A percentile compares a stretch with the other conserved stretches of the same genome.
phyloP scores from a whole-genome alignment of 2,888 invertebrate species.

The Cantharis nigra region DNA sequence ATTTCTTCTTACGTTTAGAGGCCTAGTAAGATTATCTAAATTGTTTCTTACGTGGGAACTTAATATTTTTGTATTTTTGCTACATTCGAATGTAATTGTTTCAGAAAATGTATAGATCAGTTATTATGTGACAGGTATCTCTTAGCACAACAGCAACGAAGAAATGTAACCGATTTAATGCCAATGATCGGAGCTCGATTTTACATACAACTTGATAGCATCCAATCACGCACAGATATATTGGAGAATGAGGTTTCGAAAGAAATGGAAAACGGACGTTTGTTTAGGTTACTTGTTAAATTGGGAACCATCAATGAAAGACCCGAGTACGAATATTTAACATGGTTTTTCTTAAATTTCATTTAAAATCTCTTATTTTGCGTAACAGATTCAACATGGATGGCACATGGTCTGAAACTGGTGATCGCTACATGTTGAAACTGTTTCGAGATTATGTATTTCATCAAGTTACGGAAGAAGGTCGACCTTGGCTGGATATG shows the following conservation, averaged over 20 bases:
- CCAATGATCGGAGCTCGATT: constrained; percentile 98
- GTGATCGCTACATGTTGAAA: constrained; percentile 97
- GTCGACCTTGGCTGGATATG: constrained; percentile 95
- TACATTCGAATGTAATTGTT: not conserved
- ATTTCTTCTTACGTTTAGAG: not conserved
- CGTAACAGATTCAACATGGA: constrained; percentile 86
- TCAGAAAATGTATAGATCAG: not conserved
- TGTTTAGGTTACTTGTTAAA: constrained; percentile 89
- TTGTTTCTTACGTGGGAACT: not conserved
- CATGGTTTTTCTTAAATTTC: constrained; percentile 32
- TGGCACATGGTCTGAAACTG: constrained; percentile 95
- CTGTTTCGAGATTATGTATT: constrained; percentile 97
- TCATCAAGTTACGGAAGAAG: constrained; percentile 92
- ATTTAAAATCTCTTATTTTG: not conserved
- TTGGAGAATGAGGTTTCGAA: constrained; percentile 89
- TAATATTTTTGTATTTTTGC: not conserved
- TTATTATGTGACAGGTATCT: constrained; percentile 65
- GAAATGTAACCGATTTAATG: constrained; percentile 95
- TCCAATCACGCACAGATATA: constrained; percentile 85
- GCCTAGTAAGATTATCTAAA: not conserved
- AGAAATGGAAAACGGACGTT: constrained; percentile 93
- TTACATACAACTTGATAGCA: constrained; percentile 92
- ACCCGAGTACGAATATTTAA: constrained; percentile 77
- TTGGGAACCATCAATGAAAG: constrained; percentile 94
- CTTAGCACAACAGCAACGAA: constrained; percentile 67